Conservation (phyloP, 2,113 vertebrate genomes). For the Rhodinocichla rosea region DNA sequence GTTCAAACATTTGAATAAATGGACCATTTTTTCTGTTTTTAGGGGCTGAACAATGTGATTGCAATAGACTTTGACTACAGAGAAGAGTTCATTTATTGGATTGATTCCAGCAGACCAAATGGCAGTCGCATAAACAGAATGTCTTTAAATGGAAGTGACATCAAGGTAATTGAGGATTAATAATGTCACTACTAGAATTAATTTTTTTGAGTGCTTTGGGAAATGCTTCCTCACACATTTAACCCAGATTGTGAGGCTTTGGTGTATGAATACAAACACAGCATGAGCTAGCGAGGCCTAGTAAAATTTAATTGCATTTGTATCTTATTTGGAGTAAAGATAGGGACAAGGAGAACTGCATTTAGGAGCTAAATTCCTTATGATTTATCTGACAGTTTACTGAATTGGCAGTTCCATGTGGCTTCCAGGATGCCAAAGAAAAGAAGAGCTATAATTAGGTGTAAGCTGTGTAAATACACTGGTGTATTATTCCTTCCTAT, state of each 20-base stretch:
- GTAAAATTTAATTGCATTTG: neutral
- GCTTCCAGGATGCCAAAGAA: neutral
- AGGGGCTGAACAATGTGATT: constrained; percentile 97
- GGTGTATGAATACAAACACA: neutral
- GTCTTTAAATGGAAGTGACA: constrained; percentile 92
- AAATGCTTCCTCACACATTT: neutral
- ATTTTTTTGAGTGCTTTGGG: neutral
- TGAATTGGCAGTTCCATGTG: neutral
- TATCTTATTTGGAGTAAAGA: neutral
- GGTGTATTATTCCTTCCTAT: neutral
- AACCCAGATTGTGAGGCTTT: neutral
- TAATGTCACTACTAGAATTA: neutral
- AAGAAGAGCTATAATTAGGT: neutral
- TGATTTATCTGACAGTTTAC: neutral
- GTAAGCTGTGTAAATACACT: neutral
- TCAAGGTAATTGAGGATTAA: constrained; percentile 81
- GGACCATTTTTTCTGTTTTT: neutral
- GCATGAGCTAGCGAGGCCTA: neutral
- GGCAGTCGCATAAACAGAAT: constrained; percentile 96
- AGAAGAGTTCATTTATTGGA: constrained; percentile 98
- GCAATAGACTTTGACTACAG: constrained; percentile 97
- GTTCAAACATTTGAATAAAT: neutral
- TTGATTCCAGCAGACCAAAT: constrained; percentile 94
- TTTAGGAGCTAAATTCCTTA: neutral
- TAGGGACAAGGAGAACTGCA: neutral